Evolutionary conservation across 2,113 vertebrate species (phyloP).

Genomic region (Carollia perspicillata): DNA sequence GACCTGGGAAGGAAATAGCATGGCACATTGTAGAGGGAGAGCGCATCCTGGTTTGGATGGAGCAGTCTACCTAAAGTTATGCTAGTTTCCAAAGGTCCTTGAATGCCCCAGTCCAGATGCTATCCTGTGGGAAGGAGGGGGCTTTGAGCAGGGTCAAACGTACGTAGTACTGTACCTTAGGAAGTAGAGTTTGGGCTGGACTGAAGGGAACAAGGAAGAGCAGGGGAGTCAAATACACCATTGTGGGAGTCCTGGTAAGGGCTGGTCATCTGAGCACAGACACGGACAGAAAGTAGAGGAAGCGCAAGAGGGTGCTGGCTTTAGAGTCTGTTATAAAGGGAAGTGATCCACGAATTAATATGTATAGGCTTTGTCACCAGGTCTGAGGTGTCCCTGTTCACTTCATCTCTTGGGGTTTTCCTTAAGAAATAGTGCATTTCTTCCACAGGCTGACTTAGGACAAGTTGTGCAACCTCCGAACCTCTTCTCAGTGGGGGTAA

Average conservation of each 20-base stretch:
- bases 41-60: fast-evolving
- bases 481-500: neutral
- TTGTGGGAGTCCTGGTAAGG: neutral
- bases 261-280: neutral
- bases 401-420: neutral
- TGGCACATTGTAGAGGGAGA: fast-evolving
- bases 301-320: neutral
- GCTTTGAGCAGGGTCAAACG: neutral
- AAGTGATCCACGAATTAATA: fast-evolving
- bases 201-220: neutral
- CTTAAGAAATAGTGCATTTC: neutral
- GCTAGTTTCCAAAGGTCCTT: fast-evolving
- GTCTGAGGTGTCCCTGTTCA: neutral
- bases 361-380: no score
- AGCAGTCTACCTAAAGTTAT: neutral
- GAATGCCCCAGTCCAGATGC: fast-evolving
- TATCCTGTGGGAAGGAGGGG: neutral
- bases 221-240: neutral
- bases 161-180: fast-evolving
- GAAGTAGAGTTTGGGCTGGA: neutral
- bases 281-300: neutral
- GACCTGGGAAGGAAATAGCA: fast-evolving
- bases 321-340: neutral
- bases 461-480: neutral
- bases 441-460: fast-evolving